Evolutionary conservation across 2,797 vertebrate species (phyloP).

Genomic region (Melopsittacus undulatus): DNA sequence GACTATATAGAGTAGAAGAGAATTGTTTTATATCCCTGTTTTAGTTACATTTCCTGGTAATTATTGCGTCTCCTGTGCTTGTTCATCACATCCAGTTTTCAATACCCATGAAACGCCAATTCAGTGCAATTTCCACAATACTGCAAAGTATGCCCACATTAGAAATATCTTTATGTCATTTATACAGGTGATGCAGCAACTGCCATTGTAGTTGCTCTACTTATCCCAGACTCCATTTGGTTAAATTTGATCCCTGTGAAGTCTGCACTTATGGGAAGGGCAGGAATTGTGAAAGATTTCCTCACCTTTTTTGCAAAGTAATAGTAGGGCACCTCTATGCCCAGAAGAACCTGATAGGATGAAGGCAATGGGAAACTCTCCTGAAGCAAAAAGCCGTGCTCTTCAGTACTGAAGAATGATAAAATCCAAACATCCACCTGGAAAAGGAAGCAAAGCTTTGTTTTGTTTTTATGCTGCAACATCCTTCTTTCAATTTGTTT

Average conservation of each 20-base stretch:
- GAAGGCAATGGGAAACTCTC: slow-evolving; percentile 86
- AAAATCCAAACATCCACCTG: slow-evolving; percentile 82
- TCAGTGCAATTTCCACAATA: background rate
- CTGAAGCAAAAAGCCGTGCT: slow-evolving; percentile 90
- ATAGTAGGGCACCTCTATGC: slow-evolving; percentile 90
- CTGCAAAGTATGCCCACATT: background rate
- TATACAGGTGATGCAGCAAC: background rate
- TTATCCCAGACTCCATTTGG: background rate
- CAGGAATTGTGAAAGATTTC: background rate
- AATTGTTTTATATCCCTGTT: background rate
- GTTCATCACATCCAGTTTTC: fast-evolving
- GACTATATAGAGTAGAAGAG: background rate
- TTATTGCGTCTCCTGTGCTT: background rate
- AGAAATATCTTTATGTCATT: background rate
- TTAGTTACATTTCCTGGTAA: background rate
- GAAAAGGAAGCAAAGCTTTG: slow-evolving; percentile 12
- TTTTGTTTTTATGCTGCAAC: background rate
- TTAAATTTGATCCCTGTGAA: background rate
- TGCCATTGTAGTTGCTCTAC: background rate
- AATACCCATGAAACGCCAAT: background rate
- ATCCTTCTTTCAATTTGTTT: slow-evolving; percentile 17
- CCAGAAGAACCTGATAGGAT: slow-evolving; percentile 84
- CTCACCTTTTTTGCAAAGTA: slow-evolving; percentile 94
- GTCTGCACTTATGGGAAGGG: background rate
- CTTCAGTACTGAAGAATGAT: slow-evolving; percentile 92